These are phyloP conservation scores for Parazoanthus darwini DNA, from an alignment of 92 coral and sea anemone species.

Conservation along the genomic window DNA sequence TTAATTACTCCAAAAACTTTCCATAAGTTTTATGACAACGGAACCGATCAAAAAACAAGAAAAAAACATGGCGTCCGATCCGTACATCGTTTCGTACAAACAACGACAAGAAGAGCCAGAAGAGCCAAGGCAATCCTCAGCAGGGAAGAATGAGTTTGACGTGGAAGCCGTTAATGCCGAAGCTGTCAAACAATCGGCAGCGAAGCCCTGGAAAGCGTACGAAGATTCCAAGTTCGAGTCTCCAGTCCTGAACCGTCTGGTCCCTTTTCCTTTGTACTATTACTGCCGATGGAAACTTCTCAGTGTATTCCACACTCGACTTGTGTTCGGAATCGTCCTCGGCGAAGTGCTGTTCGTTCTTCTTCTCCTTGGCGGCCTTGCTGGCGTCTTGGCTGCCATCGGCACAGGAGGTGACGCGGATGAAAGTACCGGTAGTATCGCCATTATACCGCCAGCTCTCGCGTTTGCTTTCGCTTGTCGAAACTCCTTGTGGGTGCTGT, in stretches of 20 bases:
- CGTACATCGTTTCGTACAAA: constrained; percentile 42
- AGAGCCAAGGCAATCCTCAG: constrained; percentile 8
- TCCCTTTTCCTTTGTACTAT: constrained; percentile 52
- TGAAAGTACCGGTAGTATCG: constrained; percentile 59
- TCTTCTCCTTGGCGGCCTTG: constrained; percentile 60
- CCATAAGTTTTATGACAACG: background rate
- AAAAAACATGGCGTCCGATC: constrained; percentile 9
- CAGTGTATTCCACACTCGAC: constrained; percentile 61
- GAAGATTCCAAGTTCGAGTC: constrained; percentile 74
- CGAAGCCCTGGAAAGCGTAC: constrained; percentile 56
- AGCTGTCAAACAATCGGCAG: constrained; percentile 10
- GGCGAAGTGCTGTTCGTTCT: constrained; percentile 67
- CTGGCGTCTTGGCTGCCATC: constrained; percentile 52
- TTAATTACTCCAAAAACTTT: background rate
- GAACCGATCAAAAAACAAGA: background rate
- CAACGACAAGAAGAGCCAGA: constrained; percentile 9
- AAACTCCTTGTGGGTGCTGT: constrained; percentile 71
- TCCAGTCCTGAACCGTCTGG: constrained; percentile 66
- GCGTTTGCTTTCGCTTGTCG: constrained; percentile 77
- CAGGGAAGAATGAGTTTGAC: background rate
- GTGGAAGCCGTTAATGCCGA: constrained; percentile 46
- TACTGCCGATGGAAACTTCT: constrained; percentile 65
- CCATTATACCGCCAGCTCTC: constrained; percentile 62
- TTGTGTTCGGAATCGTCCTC: constrained; percentile 67
- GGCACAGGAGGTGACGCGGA: constrained; percentile 47